These are phyloP conservation scores for Chionodraco myersi DNA, from an alignment of 2,113 vertebrate genomes.

Conservation along the genomic window DNA sequence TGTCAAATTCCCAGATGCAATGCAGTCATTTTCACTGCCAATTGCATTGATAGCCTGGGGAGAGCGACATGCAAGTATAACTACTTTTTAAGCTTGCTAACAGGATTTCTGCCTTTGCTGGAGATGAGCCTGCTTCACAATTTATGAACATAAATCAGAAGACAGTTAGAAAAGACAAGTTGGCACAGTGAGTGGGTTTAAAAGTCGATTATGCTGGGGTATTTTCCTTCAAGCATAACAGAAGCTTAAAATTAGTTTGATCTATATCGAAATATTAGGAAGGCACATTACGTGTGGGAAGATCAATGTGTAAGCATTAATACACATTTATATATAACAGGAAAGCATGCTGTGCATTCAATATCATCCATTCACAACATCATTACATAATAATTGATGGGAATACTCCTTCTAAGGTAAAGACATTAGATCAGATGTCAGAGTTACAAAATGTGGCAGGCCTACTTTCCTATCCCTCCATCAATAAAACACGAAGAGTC, in stretches of 20 bases:
- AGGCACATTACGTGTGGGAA: not conserved
- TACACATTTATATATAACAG: constrained; percentile 8
- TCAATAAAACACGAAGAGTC: constrained; percentile 57
- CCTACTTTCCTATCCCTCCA: constrained; percentile 31
- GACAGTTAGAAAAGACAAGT: not conserved
- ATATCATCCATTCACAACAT: constrained; percentile 24
- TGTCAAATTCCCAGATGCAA: not conserved
- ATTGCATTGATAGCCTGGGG: not conserved
- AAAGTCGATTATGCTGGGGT: not conserved
- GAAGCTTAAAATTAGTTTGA: not conserved
- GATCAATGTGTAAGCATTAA: constrained; percentile 4
- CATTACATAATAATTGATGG: constrained; percentile 19
- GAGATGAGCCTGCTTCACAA: not conserved
- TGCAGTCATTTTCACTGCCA: constrained; percentile 9
- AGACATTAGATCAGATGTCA: constrained; percentile 52
- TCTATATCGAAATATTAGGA: not conserved
- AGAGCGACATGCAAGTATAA: constrained; percentile 4
- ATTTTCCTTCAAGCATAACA: not conserved
- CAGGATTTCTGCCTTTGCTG: not conserved
- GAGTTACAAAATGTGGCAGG: constrained; percentile 29
- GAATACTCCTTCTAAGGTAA: constrained; percentile 26
- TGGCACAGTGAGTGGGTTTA: not conserved
- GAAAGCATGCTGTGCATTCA: not conserved
- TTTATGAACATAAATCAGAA: not conserved
- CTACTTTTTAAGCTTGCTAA: not conserved